A percentile compares a stretch with the other conserved stretches of the same genome.
Evolutionary conservation across 2,113 vertebrate genomes (phyloP).

Genomic region (Orycteropus afer): DNA sequence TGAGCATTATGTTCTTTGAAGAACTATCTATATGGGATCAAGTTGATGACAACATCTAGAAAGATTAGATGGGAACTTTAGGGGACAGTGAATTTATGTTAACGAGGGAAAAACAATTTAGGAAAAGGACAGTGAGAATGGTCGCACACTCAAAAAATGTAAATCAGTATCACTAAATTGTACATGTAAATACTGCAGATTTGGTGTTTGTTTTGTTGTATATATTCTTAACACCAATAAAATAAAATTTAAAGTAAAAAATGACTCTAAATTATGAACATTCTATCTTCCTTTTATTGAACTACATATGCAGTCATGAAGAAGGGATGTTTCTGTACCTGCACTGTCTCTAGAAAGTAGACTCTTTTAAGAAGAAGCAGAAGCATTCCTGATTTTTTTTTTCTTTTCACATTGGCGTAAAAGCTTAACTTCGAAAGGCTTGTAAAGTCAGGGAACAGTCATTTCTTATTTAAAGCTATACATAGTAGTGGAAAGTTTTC

Average conservation of each 20-base stretch:
- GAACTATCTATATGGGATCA: not conserved
- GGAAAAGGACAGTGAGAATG: not conserved
- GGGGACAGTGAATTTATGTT: not conserved
- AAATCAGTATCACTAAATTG: not conserved
- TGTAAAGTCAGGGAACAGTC: not conserved
- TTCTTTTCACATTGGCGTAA: not conserved
- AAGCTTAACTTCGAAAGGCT: not conserved
- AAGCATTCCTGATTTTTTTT: not conserved
- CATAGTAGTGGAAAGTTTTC: not conserved
- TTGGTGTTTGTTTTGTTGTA: not conserved
- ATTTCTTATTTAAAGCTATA: slow-evolving; percentile 40
- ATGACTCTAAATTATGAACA: slow-evolving; percentile 43
- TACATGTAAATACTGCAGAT: not conserved
- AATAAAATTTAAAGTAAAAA: not conserved
- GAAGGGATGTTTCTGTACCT: not conserved
- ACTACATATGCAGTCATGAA: not conserved
- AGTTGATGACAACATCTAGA: too few relatives aligned
- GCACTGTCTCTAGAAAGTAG: not conserved
- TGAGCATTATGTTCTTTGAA: not conserved
- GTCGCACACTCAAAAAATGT: not conserved
- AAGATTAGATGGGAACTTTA: not conserved
- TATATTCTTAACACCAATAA: not conserved
- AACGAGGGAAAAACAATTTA: not conserved
- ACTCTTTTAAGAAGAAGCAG: not conserved
- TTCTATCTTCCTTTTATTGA: not conserved